Evolutionary conservation across 2,797 vertebrate species (phyloP), one percentile per base, ranked within the genome.

Genomic region (Meda fulgida): DNA sequence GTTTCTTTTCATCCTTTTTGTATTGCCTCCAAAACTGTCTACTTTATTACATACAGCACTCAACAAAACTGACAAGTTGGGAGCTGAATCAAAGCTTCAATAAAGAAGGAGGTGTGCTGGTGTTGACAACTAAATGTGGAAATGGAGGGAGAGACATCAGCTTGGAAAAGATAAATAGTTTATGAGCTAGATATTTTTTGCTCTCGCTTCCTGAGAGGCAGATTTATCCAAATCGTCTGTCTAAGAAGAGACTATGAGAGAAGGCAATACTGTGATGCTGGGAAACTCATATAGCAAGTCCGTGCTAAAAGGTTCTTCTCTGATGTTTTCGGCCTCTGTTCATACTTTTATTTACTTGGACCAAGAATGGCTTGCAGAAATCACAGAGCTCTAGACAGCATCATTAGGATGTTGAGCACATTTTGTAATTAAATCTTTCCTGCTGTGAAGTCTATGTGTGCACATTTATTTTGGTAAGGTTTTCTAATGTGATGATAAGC

Each of bases 61-160:
- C 91, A 87, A 91, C 91, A 79, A 92, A 94, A 93, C 91, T 92
- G 93, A 94, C 94, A 94, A 90, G 90, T 93, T 90, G 86, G 90
- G 91, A 92, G 92, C 92, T 90, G 90, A 93, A 94, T 94, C 92
- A 92, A 92, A 94, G 92, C 93, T 93, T 94, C 91, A 94, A 93
- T 94, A 95, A 95, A 93, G 91, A 85, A 85, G 89, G n/a, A 84
- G 90, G 90, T 89, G 92, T 92, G 89, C 91, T 86, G 91, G 92
- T 92, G 91, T 90, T 94, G 94, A 95, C 92, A 91, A 91, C 91
- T 90, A 89, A 91, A 91, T 83, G 92, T 90, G 87, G 92, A 85
- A 87, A 73, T 53, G 18, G 85, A 71, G 70, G 82, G 16, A 91
- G 92, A 91, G 55, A 89, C 93, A 92, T 93, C 91, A 48, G 89